Conservation (phyloP, 2,888 invertebrate species). For the Alcis repandata region DNA sequence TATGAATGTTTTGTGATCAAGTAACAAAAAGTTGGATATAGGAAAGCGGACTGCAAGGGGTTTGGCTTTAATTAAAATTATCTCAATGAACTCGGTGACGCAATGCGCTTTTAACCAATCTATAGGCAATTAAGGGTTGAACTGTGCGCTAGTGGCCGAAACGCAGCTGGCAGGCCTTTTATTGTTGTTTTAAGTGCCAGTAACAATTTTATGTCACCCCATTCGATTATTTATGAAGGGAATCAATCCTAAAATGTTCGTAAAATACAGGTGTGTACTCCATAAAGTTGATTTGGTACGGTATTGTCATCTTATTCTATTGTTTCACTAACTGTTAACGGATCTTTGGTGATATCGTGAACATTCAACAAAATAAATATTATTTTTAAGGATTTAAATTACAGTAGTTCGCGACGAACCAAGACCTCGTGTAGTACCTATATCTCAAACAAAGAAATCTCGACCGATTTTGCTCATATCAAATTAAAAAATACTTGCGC, state of each 20-base stretch:
- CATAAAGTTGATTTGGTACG: slow-evolving; percentile 22
- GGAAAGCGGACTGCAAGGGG: too few species aligned
- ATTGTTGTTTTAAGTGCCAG: slow-evolving; percentile 35
- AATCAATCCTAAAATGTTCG: slow-evolving; percentile 37
- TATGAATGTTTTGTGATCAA: too few species aligned
- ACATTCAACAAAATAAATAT: not conserved
- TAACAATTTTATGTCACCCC: slow-evolving; percentile 33
- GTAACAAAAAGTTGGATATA: too few species aligned
- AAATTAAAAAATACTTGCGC: too few species aligned
- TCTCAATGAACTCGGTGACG: slow-evolving; percentile 14
- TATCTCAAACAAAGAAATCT: too few species aligned
- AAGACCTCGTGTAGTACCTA: too few species aligned
- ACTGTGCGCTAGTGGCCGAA: slow-evolving; percentile 27
- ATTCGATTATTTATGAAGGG: slow-evolving; percentile 37
- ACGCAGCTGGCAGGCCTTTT: slow-evolving; percentile 32
- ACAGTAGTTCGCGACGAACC: too few species aligned
- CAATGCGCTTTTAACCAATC: slow-evolving; percentile 30
- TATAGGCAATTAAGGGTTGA: slow-evolving; percentile 21
- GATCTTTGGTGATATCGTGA: not conserved
- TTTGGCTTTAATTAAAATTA: too few species aligned
- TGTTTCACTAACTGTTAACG: not conserved
- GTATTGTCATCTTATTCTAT: slow-evolving; percentile 12
- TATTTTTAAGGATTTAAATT: too few species aligned
- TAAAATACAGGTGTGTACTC: slow-evolving; percentile 33
- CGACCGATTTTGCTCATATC: too few species aligned